Percentiles rank a stretch among this genome's conserved stretches.
phyloP scores from a whole-genome alignment of 2,888 invertebrate species.

The Polietes domitor region DNA sequence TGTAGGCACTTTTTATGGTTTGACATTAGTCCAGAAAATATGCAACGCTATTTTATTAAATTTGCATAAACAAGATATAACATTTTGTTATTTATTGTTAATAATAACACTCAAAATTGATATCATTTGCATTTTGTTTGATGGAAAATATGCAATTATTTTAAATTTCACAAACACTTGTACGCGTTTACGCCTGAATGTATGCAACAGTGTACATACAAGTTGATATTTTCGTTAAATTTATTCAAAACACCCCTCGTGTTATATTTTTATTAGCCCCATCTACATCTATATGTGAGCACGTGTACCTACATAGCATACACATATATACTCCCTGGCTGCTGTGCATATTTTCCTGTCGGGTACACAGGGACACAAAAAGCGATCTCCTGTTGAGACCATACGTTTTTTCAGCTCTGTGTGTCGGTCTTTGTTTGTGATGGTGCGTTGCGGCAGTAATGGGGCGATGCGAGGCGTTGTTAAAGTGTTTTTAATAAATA shows the following conservation, averaged over 20 bases:
- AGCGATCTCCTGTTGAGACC: slow-evolving; percentile 47
- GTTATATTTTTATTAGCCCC: slow-evolving; percentile 24
- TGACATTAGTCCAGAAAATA: no score
- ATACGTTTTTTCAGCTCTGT: not conserved
- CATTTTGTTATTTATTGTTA: not conserved
- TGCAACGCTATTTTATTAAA: no score
- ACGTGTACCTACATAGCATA: not conserved
- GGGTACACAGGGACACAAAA: not conserved
- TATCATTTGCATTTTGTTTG: not conserved
- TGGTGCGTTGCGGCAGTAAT: not conserved
- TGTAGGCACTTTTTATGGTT: no score
- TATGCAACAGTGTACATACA: slow-evolving; percentile 17
- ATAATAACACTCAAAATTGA: not conserved
- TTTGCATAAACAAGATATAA: not conserved
- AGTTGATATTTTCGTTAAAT: no score
- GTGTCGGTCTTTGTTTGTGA: not conserved
- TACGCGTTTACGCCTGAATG: not conserved
- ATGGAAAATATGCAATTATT: not conserved
- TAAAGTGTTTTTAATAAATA: slow-evolving; percentile 59
- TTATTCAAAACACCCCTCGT: no score
- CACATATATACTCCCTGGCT: no score
- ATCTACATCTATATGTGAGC: not conserved
- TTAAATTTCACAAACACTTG: not conserved
- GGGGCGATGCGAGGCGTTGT: slow-evolving; percentile 37
- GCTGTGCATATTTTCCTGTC: not conserved